Base-by-base conservation (phyloP, 2,797 vertebrate species). In the Varecia variegata region DNA sequence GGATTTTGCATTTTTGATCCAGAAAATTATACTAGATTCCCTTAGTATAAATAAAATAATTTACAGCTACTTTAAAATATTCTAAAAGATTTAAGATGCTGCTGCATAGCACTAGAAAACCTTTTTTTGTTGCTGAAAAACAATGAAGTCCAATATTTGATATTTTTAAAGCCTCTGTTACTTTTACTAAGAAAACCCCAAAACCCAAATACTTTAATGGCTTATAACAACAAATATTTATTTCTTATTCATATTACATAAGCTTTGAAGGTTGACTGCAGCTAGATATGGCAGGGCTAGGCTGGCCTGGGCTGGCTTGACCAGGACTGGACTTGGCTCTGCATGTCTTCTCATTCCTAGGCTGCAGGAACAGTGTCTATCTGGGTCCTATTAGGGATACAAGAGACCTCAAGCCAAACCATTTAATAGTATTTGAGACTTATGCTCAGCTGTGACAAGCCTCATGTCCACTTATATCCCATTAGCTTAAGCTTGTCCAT, bases 1-100 rank as follows among this genome's bases (percentile, higher is more conserved):
- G 40, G 52, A 71, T 88, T 94, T 97, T 94, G 30, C 32, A 58
- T 77, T 96, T 95, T 88, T 94, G 58, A 79, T 92, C 27, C 38
- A 62, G 40, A 93, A 58, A 52, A 85, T 30, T 73, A 45, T n/a
- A 60, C 20, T 92, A 82, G 38, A 68, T 82, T 94, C 17, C 80
- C 38, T 92, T 92, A 88, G n/a, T 74, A 35, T 83, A 86, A 86
- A 67, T 90, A 91, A 67, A 83, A 83, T 93, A 91, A 45, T 88
- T 93, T 93, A 7, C 71, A 83, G 71, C 21, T 58, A 40, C 9
- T 92, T 95, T 93, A 95, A 97, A 95, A 54, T 81, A 82, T 60
- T 95, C 90, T 56, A 32, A 88, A 93, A 95, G 54, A 40, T 92
- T 92, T 65, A 86, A 73, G 21, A 82, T 93, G n/a, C 47, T 68